Evolutionary conservation across 2,888 invertebrate genomes (phyloP).

Genomic region (Salticus scenicus): DNA sequence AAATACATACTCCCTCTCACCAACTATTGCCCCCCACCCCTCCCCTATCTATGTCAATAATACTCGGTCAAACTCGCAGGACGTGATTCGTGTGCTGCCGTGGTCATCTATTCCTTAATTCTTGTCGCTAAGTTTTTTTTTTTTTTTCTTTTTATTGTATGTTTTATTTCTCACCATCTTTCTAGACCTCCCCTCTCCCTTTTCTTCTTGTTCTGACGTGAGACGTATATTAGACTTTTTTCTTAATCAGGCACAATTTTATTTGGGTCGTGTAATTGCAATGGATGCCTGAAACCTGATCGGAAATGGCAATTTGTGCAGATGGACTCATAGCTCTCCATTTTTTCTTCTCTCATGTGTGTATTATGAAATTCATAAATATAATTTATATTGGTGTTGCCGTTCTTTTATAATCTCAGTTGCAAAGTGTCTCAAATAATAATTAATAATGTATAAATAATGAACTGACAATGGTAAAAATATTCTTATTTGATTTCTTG

Average conservation of each 20-base stretch:
- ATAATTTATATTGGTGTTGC: background rate
- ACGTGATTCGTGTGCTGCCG: slow-evolving; percentile 17
- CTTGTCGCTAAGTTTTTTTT: background rate
- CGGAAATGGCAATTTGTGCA: slow-evolving; percentile 45
- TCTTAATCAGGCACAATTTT: slow-evolving; percentile 67
- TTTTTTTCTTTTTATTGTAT: background rate
- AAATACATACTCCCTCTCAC: slow-evolving; percentile 46
- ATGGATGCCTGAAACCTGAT: slow-evolving; percentile 61
- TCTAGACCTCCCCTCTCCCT: background rate
- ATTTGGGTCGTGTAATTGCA: slow-evolving; percentile 65
- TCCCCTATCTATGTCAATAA: slow-evolving; percentile 54
- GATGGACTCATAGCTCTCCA: background rate
- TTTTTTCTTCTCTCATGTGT: no score
- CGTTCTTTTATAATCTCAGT: background rate
- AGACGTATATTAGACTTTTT: slow-evolving; percentile 66
- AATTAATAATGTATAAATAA: no score
- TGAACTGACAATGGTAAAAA: no score
- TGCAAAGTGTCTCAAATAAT: background rate
- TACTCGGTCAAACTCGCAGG: slow-evolving; percentile 45
- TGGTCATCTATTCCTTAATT: slow-evolving; percentile 13
- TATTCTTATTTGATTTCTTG: no score
- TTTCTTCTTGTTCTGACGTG: slow-evolving; percentile 48
- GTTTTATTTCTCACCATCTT: background rate
- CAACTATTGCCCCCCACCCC: background rate
- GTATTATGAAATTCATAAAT: background rate